These are phyloP conservation scores for Drosophila recens DNA, from an alignment of 2,888 invertebrate species.

Conservation along the genomic window DNA sequence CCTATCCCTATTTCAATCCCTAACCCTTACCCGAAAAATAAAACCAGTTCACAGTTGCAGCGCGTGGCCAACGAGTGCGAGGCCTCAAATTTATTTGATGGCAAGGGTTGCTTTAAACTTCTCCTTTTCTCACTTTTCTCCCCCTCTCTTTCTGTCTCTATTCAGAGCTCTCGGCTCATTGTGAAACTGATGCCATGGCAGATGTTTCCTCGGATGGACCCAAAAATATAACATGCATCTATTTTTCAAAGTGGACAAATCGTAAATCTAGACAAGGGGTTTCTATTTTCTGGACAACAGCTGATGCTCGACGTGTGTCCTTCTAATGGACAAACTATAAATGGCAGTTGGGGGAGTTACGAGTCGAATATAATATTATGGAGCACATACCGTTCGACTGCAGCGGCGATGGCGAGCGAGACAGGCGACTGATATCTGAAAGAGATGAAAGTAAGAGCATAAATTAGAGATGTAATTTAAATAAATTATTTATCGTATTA, in stretches of 20 bases:
- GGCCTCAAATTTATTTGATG: constrained; percentile 25
- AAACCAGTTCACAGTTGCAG: constrained; percentile 27
- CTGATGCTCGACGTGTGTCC: too few species aligned
- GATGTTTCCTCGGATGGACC: constrained; percentile 64
- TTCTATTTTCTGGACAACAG: constrained; percentile 64
- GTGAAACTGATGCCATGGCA: constrained; percentile 81
- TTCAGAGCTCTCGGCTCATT: constrained; percentile 36
- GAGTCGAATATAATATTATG: constrained; percentile 18
- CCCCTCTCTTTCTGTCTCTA: neutral
- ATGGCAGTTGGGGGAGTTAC: neutral
- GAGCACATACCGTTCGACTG: constrained; percentile 89
- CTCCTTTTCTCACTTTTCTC: constrained; percentile 12
- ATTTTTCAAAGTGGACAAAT: constrained; percentile 76
- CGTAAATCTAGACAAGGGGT: constrained; percentile 73
- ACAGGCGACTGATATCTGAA: constrained; percentile 87
- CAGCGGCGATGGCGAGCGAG: constrained; percentile 92
- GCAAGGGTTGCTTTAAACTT: constrained; percentile 58
- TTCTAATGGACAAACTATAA: constrained; percentile 23
- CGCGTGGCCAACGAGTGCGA: constrained; percentile 66
- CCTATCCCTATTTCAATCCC: constrained; percentile 21
- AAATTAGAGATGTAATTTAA: neutral
- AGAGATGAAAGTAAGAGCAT: constrained; percentile 10
- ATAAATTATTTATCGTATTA: neutral
- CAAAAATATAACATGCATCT: constrained; percentile 22
- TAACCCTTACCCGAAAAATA: constrained; percentile 22